Conservation (phyloP, 1,140 invertebrate genomes). For the Bombus affinis region DNA sequence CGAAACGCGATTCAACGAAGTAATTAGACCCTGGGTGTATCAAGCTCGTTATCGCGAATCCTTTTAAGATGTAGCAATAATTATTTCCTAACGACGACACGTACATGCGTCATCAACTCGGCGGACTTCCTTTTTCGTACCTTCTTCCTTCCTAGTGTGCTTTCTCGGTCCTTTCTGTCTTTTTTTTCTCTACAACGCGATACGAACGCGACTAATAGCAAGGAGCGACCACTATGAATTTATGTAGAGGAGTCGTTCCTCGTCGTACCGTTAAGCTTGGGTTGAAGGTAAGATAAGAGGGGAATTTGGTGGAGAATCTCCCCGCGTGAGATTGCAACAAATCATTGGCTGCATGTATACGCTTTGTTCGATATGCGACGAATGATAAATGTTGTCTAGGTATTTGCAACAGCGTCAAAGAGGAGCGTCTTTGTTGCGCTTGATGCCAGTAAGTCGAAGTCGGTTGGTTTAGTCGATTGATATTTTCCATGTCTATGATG, state of each 20-base stretch:
- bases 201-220: background rate
- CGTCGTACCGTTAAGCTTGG: constrained; percentile 1
- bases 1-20: constrained; percentile 29
- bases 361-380: too few species aligned
- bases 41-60: constrained; percentile 33
- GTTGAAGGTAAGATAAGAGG: background rate
- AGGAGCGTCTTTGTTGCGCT: too few species aligned
- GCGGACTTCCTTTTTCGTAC: background rate
- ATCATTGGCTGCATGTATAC: background rate
- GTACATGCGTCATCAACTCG: background rate
- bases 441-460: too few species aligned
- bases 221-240: background rate
- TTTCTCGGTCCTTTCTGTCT: background rate
- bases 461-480: too few species aligned
- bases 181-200: too few species aligned
- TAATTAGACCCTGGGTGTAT: constrained; percentile 16
- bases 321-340: background rate
- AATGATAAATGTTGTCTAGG: too few species aligned
- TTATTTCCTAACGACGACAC: constrained; percentile 41
- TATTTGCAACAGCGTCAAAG: too few species aligned
- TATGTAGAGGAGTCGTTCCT: background rate
- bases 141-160: background rate
- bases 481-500: too few species aligned
- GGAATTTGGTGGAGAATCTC: background rate
- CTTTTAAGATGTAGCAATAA: constrained; percentile 50